phyloP scores from a whole-genome alignment of 2,797 vertebrate species.

The Sebastes steindachneri region DNA sequence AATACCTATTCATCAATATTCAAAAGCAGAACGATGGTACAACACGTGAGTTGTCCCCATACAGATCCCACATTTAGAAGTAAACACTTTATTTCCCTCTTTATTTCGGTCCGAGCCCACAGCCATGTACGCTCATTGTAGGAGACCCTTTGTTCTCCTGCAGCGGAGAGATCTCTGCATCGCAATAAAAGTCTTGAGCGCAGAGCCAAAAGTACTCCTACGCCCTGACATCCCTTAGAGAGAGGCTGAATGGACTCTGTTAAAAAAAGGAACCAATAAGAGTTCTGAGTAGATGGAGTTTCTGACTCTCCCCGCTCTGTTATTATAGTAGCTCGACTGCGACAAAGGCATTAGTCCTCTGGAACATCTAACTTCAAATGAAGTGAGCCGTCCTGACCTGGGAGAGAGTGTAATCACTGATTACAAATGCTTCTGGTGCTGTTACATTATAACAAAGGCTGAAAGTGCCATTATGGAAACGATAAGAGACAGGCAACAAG shows the following conservation, averaged over 20 bases:
- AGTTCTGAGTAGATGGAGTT: slow-evolving; percentile 64
- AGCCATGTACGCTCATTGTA: slow-evolving; percentile 39
- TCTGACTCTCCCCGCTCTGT: slow-evolving; percentile 63
- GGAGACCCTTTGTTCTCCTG: slow-evolving; percentile 68
- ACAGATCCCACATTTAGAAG: slow-evolving; percentile 32
- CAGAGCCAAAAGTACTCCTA: slow-evolving; percentile 73
- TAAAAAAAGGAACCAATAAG: slow-evolving; percentile 73
- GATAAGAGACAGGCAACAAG: slow-evolving; percentile 48
- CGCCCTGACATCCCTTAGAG: slow-evolving; percentile 67
- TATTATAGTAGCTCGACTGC: slow-evolving; percentile 67
- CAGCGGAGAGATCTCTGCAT: slow-evolving; percentile 68
- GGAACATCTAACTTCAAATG: slow-evolving; percentile 69
- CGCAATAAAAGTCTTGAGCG: slow-evolving; percentile 71
- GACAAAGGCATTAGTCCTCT: slow-evolving; percentile 72
- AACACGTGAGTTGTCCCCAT: slow-evolving; percentile 4
- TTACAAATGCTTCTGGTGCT: slow-evolving; percentile 56
- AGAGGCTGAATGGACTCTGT: slow-evolving; percentile 74
- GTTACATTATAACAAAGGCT: slow-evolving; percentile 45
- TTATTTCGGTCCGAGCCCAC: slow-evolving; percentile 47
- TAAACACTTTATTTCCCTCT: slow-evolving; percentile 22
- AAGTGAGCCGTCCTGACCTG: slow-evolving; percentile 65
- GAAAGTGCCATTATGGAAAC: slow-evolving; percentile 48
- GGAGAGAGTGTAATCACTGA: slow-evolving; percentile 67
- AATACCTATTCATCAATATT: slow-evolving; percentile 56
- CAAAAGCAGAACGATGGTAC: slow-evolving; percentile 17